Percentiles rank a stretch among this genome's conserved stretches.
Conservation (phyloP, 1,140 invertebrate species). For the Oryctes rhinoceros region DNA sequence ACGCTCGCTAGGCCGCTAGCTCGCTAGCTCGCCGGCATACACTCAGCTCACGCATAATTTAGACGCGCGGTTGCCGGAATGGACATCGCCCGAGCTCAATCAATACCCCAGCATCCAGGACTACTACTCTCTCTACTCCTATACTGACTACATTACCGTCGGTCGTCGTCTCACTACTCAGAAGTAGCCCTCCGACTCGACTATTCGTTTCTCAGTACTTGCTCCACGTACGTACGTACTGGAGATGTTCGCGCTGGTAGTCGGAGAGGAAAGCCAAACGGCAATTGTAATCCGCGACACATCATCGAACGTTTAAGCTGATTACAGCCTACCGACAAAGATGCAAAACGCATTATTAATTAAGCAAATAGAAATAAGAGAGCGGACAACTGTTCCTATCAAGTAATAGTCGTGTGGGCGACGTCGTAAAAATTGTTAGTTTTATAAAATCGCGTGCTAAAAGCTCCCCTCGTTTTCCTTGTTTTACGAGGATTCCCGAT, state of each 20-base stretch:
- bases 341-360: too few species aligned
- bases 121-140: conserved; percentile 49
- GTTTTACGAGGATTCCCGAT: too few species aligned
- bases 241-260: neutral
- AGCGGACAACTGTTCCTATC: too few species aligned
- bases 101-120: conserved; percentile 58
- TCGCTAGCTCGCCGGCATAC: conserved; percentile 53
- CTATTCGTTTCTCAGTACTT: too few species aligned
- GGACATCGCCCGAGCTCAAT: conserved; percentile 60
- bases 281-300: neutral
- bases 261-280: neutral
- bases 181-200: neutral
- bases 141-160: conserved; percentile 33
- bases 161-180: conserved; percentile 12
- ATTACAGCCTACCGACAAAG: too few species aligned
- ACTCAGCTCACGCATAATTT: conserved; percentile 61
- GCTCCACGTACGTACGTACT: neutral
- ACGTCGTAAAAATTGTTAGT: too few species aligned
- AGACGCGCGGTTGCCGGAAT: conserved; percentile 59
- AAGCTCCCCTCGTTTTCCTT: too few species aligned
- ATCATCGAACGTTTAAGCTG: too few species aligned
- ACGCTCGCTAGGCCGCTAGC: conserved; percentile 52
- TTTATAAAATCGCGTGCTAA: too few species aligned
- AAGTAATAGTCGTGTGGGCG: too few species aligned
- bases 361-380: too few species aligned